These are phyloP conservation scores for Campoletis sonorensis DNA, from an alignment of 1,140 invertebrate genomes.

Conservation along the genomic window DNA sequence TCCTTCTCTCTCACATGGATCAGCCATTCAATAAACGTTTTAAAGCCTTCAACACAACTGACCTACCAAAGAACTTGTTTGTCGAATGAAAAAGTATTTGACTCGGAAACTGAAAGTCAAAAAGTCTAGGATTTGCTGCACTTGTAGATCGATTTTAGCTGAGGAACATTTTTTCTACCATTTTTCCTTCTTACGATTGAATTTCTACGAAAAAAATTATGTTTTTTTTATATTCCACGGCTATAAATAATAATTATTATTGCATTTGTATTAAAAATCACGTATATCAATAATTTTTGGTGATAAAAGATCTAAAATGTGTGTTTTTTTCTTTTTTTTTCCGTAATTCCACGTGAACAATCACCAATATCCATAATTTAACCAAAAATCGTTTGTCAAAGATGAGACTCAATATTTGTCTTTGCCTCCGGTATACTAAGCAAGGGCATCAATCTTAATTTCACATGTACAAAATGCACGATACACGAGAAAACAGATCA, in stretches of 20 bases:
- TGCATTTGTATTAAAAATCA: no score
- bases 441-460: constrained; percentile 30
- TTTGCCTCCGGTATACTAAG: constrained; percentile 19
- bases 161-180: neutral
- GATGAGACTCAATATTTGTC: constrained; percentile 16
- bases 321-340: neutral
- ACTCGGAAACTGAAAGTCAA: constrained; percentile 30
- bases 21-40: constrained; percentile 24
- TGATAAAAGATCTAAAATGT: no score
- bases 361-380: no score
- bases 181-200: neutral
- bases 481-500: constrained; percentile 24
- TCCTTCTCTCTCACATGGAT: neutral
- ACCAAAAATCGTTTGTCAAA: neutral
- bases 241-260: no score
- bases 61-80: constrained; percentile 11
- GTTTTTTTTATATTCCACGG: no score
- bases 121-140: constrained; percentile 20
- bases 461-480: neutral
- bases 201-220: no score
- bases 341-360: neutral
- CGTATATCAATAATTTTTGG: no score
- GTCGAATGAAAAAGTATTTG: constrained; percentile 28
- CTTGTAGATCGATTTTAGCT: neutral
- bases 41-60: neutral